Evolutionary conservation across 92 coral and sea anemone genomes (phyloP).

Genomic region (Phenganax marumi): DNA sequence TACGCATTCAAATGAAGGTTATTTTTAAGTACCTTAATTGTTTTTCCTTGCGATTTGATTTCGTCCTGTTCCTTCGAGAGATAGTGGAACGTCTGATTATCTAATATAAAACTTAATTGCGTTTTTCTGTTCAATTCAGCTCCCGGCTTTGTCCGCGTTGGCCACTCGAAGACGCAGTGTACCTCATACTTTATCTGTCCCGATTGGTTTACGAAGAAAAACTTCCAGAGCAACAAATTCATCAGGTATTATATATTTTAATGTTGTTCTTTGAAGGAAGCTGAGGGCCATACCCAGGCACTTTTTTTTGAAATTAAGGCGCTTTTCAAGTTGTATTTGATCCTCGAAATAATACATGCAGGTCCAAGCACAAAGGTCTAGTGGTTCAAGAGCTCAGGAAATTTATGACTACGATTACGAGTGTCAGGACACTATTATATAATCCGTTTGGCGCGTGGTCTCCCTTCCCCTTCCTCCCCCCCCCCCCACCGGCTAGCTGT

Average conservation of each 20-base stretch:
- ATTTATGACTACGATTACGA: too few relatives aligned
- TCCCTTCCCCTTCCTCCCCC: too few relatives aligned
- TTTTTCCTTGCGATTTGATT: not conserved
- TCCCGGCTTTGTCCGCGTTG: slow-evolving; percentile 21
- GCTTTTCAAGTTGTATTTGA: too few relatives aligned
- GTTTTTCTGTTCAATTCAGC: not conserved
- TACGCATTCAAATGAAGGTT: too few relatives aligned
- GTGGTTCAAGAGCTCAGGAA: too few relatives aligned
- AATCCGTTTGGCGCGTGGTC: too few relatives aligned
- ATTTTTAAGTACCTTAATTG: not conserved
- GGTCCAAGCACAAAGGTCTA: too few relatives aligned
- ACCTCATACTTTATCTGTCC: slow-evolving; percentile 14
- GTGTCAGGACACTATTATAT: too few relatives aligned
- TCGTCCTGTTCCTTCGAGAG: not conserved
- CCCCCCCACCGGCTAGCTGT: too few relatives aligned
- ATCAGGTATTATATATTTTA: not conserved
- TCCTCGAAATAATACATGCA: too few relatives aligned
- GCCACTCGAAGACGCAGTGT: slow-evolving; percentile 19
- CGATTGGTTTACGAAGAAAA: not conserved
- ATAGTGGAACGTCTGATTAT: not conserved
- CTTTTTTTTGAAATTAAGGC: not conserved
- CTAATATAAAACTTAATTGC: not conserved
- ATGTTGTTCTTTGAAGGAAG: not conserved
- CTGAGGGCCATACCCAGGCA: not conserved
- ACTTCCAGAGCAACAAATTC: not conserved